Evolutionary conservation across 1,140 invertebrate species (phyloP).

Genomic region (Caenorhabditis brenneri): DNA sequence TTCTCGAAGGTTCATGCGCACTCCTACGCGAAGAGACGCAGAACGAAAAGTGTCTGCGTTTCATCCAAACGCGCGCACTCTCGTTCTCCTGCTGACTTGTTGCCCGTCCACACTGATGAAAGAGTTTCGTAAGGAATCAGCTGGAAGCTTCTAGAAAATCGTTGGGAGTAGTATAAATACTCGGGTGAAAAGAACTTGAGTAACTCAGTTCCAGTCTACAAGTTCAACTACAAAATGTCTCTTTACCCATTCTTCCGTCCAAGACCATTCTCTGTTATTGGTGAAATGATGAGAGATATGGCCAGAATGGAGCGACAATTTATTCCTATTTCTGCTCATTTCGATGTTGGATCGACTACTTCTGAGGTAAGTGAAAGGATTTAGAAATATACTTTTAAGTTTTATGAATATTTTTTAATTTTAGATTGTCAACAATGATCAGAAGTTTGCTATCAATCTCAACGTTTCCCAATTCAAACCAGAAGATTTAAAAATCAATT

Average conservation of each 20-base stretch:
- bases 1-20: background rate
- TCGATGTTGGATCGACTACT: background rate
- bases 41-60: background rate
- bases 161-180: background rate
- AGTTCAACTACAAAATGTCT: background rate
- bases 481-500: conserved; percentile 42
- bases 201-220: background rate
- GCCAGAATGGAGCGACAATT: background rate
- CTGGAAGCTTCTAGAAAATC: conserved; percentile 2
- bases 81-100: background rate
- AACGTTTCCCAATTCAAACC: conserved; percentile 45
- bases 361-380: background rate
- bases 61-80: background rate
- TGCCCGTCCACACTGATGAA: background rate
- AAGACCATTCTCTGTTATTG: background rate
- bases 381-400: background rate
- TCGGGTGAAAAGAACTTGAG: too few species aligned
- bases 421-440: conserved; percentile 14
- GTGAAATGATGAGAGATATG: conserved; percentile 10
- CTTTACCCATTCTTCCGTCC: background rate
- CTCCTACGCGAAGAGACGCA: background rate
- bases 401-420: background rate
- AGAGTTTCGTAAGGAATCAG: background rate
- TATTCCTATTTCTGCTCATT: background rate
- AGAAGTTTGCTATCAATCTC: conserved; percentile 20